Base-by-base conservation (phyloP, 2,888 invertebrate species). In the Volucella zonaria region DNA sequence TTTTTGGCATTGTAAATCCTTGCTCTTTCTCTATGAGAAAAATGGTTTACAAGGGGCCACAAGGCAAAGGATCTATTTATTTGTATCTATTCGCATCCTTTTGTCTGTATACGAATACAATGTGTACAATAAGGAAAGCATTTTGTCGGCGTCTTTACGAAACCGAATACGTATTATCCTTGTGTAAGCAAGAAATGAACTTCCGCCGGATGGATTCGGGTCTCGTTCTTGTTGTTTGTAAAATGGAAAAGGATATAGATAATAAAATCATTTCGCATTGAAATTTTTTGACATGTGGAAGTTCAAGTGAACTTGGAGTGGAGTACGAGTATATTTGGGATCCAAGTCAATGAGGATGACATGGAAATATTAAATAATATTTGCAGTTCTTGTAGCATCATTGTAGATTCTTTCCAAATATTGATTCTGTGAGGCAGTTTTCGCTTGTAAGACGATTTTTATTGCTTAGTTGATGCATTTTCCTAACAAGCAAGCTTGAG, bases 161-260 rank as follows among this genome's bases (percentile, higher is more conserved):
- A 51, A 14, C 54, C 43, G 11, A 59, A 42, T 3, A 67, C 31
- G 62, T 66, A 42, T 52, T 66, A 59, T 77, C 23, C 54, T 68
- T 67, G 14, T 70, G 38, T 67, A 52, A 74, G 59, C 66, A 59
- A 40, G 38, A 14, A 59, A 68, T 70, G 38, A 40, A 67, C 45
- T 54, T 68, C 51, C 68, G 59, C 47, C 56, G 62, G 66, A 82
- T 73, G 73, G 15, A 56, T 51, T 56, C 62, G 62, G 73, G n/a
- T 51, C 43, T 56, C 62, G 62, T 70, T 70, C 11, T 70, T 59
- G 51, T 76, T 80, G 75, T 85, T 70, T 62, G 80, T 62, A 70
- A 80, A 80, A 67, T 80, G 75, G 76, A 80, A 79, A 71, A 61
- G 83, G 76, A 85, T 85, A 80, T 67, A 71, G 66, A 73, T 80